Conservation (phyloP, 2,797 vertebrate genomes). For the Heterohyrax brucei region DNA sequence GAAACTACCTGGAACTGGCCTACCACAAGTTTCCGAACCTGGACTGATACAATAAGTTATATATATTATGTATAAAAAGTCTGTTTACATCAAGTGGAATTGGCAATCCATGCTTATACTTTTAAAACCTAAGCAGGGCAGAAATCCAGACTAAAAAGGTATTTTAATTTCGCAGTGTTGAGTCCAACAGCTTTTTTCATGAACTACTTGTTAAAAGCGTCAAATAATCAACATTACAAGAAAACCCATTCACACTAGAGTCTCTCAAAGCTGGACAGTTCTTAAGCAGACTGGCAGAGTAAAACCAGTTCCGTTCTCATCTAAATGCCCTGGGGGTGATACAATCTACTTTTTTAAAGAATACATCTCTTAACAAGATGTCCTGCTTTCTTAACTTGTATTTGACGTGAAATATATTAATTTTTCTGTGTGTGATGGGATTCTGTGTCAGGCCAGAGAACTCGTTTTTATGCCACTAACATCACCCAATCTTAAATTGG, state of each 20-base stretch:
- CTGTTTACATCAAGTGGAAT: conserved; percentile 90
- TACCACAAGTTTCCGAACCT: conserved; percentile 90
- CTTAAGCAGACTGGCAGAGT: conserved; percentile 77
- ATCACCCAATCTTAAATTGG: conserved; percentile 80
- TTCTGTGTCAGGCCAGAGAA: conserved; percentile 78
- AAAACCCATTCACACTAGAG: conserved; percentile 81
- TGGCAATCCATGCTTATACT: conserved; percentile 90
- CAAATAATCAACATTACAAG: conserved; percentile 86
- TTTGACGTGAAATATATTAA: conserved; percentile 82
- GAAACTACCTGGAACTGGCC: conserved; percentile 90
- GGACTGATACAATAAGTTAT: conserved; percentile 89
- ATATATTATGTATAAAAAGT: conserved; percentile 86
- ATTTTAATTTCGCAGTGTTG: conserved; percentile 82
- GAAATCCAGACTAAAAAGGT: conserved; percentile 88
- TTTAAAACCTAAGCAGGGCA: conserved; percentile 88
- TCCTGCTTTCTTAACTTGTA: conserved; percentile 69
- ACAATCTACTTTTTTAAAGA: conserved; percentile 76
- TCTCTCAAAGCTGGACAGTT: conserved; percentile 75
- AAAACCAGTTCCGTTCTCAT: conserved; percentile 80
- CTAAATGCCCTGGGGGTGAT: conserved; percentile 68
- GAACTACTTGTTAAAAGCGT: conserved; percentile 88
- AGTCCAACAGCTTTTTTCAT: conserved; percentile 85
- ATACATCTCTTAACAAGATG: conserved; percentile 73
- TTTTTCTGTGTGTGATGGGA: conserved; percentile 71
- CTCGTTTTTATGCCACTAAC: conserved; percentile 80